These are phyloP conservation scores for Gallinago undulata DNA, from an alignment of 2,113 vertebrate genomes.

Conservation along the genomic window DNA sequence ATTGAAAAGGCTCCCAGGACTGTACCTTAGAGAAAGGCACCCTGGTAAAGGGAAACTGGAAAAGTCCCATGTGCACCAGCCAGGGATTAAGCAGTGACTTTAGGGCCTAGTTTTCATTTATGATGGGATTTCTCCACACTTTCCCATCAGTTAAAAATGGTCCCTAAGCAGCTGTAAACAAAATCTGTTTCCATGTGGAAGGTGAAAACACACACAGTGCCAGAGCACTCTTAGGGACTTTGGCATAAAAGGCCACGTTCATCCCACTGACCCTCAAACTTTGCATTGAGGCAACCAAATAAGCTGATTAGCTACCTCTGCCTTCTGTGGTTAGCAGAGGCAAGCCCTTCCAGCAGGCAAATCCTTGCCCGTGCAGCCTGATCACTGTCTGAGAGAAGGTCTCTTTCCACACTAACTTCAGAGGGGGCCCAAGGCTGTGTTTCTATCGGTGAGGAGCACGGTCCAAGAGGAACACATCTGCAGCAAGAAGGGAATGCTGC, in stretches of 20 bases:
- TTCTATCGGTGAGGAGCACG: fast-evolving
- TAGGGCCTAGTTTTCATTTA: neutral
- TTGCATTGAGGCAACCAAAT: neutral
- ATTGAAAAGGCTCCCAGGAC: neutral
- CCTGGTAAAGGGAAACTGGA: neutral
- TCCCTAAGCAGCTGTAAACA: neutral
- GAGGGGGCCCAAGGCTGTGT: neutral
- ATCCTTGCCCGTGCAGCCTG: neutral
- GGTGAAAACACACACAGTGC: neutral
- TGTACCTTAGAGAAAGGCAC: neutral
- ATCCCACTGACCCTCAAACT: neutral
- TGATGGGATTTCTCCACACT: neutral
- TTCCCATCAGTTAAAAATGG: neutral
- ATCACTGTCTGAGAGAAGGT: neutral
- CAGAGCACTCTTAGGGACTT: neutral
- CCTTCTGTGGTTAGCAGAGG: neutral
- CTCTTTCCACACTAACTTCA: neutral
- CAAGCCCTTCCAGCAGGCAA: neutral
- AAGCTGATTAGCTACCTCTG: neutral
- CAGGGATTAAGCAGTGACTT: neutral
- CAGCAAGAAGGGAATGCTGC: neutral
- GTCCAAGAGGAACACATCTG: neutral
- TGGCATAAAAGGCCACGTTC: neutral
- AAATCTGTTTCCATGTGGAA: neutral
- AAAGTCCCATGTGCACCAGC: neutral